Evolutionary conservation across 2,888 invertebrate genomes (phyloP), one percentile per base, ranked within the genome.

Genomic region (Blastobasis lacticolella): DNA sequence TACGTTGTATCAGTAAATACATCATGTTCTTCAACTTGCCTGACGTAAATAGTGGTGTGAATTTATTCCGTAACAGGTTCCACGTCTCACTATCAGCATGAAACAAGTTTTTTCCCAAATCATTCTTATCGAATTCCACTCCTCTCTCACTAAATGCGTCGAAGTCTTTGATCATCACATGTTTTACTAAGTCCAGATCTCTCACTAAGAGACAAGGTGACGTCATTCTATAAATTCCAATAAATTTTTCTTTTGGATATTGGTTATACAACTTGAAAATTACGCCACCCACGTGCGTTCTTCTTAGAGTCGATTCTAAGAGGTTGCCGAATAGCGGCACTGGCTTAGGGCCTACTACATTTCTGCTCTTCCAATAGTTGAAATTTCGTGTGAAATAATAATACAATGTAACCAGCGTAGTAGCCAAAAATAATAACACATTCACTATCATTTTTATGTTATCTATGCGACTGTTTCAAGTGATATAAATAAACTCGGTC

Each of bases 21-120:
- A 75, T 61, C 79, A 81, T 80, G 43, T 71, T 74, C 53, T 70
- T 78, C 10, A 79, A 55, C 60, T 81, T 81, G 5, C 73, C 71
- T 0, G 78, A 66, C 5, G 78, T 76, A 49, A 81, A 81, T n/a
- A 77, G 57, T 1, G 79, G 76, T 1, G 73, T 70, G 10, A 81
- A 69, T 3, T 64, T 62, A 40, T 61, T 66, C 49, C 78, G 67
- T 7, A 78, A 57, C 0, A 68, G 56, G 9, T 61, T 57, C 81
- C 81, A 81, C 0, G 64, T 66, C 0, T 75, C 72, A 5, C 68
- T 73, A 37, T 75, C 69, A 0, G 73, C 67, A 46, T 71, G 67
- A 49, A 81, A 80, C 23, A 81, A 51, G 50, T 81, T 78, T 5
- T 53, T 54, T 23, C 73, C 74, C 37, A 81, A 52, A 5, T 69